Percentiles rank a stretch among this genome's conserved stretches.
Conservation (phyloP, 1,140 invertebrate genomes). For the Psix sp. region DNA sequence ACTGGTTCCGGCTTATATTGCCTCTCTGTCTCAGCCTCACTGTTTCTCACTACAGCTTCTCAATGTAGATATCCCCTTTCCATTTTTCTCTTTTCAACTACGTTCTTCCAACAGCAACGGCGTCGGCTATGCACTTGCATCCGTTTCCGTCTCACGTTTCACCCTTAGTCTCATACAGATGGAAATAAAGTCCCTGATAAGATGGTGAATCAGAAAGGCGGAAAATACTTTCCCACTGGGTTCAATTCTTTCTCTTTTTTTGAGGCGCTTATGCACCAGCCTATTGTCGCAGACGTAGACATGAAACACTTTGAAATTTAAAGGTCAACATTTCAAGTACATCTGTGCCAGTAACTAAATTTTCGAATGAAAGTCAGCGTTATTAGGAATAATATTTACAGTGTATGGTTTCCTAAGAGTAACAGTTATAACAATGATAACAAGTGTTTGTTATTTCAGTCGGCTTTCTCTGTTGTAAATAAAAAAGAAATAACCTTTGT, state of each 20-base stretch:
- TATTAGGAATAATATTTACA: too few species aligned
- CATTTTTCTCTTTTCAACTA: slow-evolving; percentile 53
- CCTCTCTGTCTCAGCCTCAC: slow-evolving; percentile 30
- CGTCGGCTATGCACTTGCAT: slow-evolving; percentile 66
- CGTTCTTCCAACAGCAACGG: slow-evolving; percentile 42
- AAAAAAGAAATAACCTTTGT: too few species aligned
- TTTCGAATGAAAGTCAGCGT: too few species aligned
- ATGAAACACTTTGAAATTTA: slow-evolving; percentile 22
- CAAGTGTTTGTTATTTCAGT: too few species aligned
- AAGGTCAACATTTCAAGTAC: slow-evolving; percentile 16
- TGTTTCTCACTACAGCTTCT: slow-evolving; percentile 30
- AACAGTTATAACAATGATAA: too few species aligned
- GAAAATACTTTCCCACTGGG: slow-evolving; percentile 66
- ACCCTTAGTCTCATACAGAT: slow-evolving; percentile 60
- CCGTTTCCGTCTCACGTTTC: slow-evolving; percentile 71
- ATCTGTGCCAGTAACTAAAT: too few species aligned
- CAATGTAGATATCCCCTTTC: slow-evolving; percentile 47
- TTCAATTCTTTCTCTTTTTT: slow-evolving; percentile 55
- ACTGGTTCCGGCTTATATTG: slow-evolving; percentile 67
- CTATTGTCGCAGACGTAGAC: slow-evolving; percentile 20
- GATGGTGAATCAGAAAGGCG: slow-evolving; percentile 56
- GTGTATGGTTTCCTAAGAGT: too few species aligned
- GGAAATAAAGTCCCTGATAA: slow-evolving; percentile 59
- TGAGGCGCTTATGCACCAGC: slow-evolving; percentile 15
- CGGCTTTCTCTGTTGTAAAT: too few species aligned